A percentile compares a stretch with the other conserved stretches of the same genome.
Evolutionary conservation across 1,140 invertebrate species (phyloP).

Genomic region (Dreissena rostriformis): DNA sequence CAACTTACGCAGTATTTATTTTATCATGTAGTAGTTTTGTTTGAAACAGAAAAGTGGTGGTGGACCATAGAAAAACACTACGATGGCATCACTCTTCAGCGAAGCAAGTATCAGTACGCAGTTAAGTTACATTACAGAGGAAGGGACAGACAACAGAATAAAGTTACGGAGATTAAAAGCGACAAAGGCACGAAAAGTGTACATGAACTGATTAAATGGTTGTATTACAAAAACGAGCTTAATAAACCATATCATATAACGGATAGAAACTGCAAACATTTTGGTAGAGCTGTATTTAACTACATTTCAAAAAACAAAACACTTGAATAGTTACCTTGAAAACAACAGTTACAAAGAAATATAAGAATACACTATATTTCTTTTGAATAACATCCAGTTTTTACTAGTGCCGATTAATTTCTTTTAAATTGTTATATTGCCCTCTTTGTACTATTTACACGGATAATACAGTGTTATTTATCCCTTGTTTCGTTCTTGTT

Average conservation of each 20-base stretch:
- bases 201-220: conserved; percentile 12
- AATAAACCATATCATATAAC: neutral
- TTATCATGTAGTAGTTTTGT: conserved; percentile 27
- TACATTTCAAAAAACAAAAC: too few relatives aligned
- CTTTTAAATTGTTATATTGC: too few relatives aligned
- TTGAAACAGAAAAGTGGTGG: conserved; percentile 26
- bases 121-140: conserved; percentile 1
- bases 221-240: conserved; percentile 10
- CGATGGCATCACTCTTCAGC: conserved; percentile 21
- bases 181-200: neutral
- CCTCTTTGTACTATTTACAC: too few relatives aligned
- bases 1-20: neutral
- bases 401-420: too few relatives aligned
- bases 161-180: neutral
- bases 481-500: too few relatives aligned
- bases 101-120: conserved; percentile 4
- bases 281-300: neutral
- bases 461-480: too few relatives aligned
- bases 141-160: neutral
- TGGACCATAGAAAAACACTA: conserved; percentile 35
- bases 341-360: too few relatives aligned
- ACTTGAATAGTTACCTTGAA: too few relatives aligned
- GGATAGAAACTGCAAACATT: conserved; percentile 12
- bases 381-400: too few relatives aligned
- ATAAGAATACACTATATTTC: too few relatives aligned